These are phyloP conservation scores for Strix occidentalis DNA, from an alignment of 2,797 vertebrate genomes.

Conservation along the genomic window DNA sequence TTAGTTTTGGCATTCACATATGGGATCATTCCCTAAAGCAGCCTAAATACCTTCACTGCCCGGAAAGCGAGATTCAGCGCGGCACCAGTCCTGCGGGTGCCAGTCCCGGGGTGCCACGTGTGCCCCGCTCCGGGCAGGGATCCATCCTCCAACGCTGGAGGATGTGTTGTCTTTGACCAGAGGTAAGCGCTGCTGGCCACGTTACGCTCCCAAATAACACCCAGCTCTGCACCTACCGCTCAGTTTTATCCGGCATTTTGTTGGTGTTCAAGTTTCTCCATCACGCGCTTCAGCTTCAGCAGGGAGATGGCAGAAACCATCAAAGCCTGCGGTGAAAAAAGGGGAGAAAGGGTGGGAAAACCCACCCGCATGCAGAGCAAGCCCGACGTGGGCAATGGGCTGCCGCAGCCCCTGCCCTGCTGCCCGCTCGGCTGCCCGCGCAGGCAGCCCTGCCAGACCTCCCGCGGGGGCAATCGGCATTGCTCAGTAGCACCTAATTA, in stretches of 20 bases:
- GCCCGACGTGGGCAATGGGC: too few relatives aligned
- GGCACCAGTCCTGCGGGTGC: background rate
- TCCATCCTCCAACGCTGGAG: background rate
- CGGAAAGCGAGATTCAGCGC: accelerated
- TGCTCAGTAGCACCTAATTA: background rate
- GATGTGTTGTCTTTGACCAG: background rate
- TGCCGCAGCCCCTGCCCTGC: background rate
- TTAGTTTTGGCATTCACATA: background rate
- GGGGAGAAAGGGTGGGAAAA: background rate
- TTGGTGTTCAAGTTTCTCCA: background rate
- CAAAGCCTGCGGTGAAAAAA: background rate
- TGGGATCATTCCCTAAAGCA: background rate
- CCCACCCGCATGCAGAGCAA: accelerated
- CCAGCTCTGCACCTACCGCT: background rate
- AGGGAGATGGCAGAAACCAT: background rate
- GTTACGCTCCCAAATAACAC: background rate
- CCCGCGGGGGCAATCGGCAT: background rate
- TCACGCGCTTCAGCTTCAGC: background rate
- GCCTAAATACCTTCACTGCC: background rate
- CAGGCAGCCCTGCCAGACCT: background rate
- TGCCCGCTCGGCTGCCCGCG: background rate
- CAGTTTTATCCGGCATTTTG: accelerated
- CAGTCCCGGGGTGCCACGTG: accelerated
- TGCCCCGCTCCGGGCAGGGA: background rate
- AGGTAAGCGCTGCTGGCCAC: background rate